phyloP scores from a whole-genome alignment of 2,888 invertebrate genomes.

The Drosophila nr. perissopoda region DNA sequence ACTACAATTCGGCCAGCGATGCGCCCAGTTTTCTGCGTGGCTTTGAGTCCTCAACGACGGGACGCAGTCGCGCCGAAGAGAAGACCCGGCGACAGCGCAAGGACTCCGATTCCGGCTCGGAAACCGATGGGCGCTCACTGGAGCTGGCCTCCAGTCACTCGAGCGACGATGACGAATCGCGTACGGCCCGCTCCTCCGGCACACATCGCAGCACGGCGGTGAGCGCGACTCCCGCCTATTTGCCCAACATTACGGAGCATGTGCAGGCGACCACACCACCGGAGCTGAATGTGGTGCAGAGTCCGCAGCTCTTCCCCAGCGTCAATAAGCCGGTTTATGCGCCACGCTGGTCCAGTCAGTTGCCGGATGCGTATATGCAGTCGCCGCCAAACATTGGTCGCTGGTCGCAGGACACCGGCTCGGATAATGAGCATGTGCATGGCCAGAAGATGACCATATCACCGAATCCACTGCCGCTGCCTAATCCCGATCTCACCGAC shows the following conservation, averaged over 20 bases:
- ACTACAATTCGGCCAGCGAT: slow-evolving; percentile 93
- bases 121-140: slow-evolving; percentile 91
- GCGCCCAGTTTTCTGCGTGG: slow-evolving; percentile 90
- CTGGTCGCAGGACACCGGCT: slow-evolving; percentile 92
- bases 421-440: slow-evolving; percentile 89
- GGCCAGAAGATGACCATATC: slow-evolving; percentile 87
- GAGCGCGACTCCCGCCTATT: slow-evolving; percentile 86
- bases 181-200: slow-evolving; percentile 83
- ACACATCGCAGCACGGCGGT: slow-evolving; percentile 85
- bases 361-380: slow-evolving; percentile 88
- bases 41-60: slow-evolving; percentile 82
- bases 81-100: slow-evolving; percentile 85
- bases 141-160: slow-evolving; percentile 98
- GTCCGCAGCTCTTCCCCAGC: slow-evolving; percentile 89
- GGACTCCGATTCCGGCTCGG: slow-evolving; percentile 93
- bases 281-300: slow-evolving; percentile 88
- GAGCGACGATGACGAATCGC: slow-evolving; percentile 93
- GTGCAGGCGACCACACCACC: slow-evolving; percentile 88
- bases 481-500: slow-evolving; percentile 92
- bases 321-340: slow-evolving; percentile 88
- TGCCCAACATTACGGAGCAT: slow-evolving; percentile 88
- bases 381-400: slow-evolving; percentile 87
- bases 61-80: slow-evolving; percentile 75
- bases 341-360: slow-evolving; percentile 89
- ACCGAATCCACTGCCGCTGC: slow-evolving; percentile 90